Evolutionary conservation across 2,888 invertebrate genomes (phyloP).

Genomic region (Drosophila ustulata): DNA sequence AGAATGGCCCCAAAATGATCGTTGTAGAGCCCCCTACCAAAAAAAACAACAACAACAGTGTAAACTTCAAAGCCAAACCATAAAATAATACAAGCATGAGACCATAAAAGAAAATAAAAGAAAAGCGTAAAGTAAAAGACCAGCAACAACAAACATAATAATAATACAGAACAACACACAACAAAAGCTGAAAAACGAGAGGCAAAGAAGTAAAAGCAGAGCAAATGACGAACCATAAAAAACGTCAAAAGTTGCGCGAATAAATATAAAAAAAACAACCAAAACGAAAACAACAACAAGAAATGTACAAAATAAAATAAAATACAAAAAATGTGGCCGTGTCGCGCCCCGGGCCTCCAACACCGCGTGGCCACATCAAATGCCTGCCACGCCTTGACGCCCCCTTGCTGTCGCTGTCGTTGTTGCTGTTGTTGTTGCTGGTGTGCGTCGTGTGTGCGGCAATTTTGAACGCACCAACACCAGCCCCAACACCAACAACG

Average conservation of each 20-base stretch:
- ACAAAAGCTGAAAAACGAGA: conserved; percentile 25
- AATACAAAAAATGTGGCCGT: conserved; percentile 29
- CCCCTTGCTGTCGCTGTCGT: conserved; percentile 28
- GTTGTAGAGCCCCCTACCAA: conserved; percentile 20
- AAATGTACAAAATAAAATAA: conserved; percentile 16
- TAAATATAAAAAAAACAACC: conserved; percentile 27
- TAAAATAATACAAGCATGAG: conserved; percentile 33
- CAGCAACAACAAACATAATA: conserved; percentile 35
- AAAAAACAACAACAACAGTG: conserved; percentile 28
- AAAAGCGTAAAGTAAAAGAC: conserved; percentile 40
- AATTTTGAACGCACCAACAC: conserved; percentile 51
- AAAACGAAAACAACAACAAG: background rate
- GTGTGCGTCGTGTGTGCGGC: conserved; percentile 30
- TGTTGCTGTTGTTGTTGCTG: background rate
- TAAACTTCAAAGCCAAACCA: conserved; percentile 54
- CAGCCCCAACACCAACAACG: conserved; percentile 36
- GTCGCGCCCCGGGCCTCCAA: conserved; percentile 30
- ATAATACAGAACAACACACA: conserved; percentile 25
- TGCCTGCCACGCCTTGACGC: conserved; percentile 44
- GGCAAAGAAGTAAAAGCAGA: conserved; percentile 22
- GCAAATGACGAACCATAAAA: conserved; percentile 57
- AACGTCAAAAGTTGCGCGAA: conserved; percentile 59
- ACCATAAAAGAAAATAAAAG: conserved; percentile 45
- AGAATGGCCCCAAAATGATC: conserved; percentile 57
- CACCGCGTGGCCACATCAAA: conserved; percentile 18